Evolutionary conservation across 2,888 invertebrate genomes (phyloP).

Genomic region (Tyria jacobaeae): DNA sequence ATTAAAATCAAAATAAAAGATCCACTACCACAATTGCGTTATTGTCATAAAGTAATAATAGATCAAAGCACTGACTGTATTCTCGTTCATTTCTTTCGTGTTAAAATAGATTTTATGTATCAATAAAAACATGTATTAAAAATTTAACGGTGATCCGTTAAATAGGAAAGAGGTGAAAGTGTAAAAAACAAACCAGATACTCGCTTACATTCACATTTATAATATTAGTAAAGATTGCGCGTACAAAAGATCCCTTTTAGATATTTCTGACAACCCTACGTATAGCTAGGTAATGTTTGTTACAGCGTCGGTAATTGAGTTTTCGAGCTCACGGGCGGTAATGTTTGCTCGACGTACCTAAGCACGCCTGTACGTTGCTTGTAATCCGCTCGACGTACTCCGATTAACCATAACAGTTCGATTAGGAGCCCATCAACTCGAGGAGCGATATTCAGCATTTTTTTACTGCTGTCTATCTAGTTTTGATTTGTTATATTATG

Average conservation of each 20-base stretch:
- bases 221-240: neutral
- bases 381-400: constrained; percentile 36
- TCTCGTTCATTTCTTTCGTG: no score
- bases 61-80: neutral
- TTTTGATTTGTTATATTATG: constrained; percentile 3
- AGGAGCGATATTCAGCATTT: constrained; percentile 31
- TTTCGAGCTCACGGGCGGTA: constrained; percentile 57
- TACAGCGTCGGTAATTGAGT: constrained; percentile 64
- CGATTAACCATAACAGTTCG: constrained; percentile 49
- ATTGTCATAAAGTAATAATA: neutral
- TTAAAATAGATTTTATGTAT: neutral
- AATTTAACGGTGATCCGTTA: neutral
- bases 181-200: neutral
- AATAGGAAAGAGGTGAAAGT: neutral
- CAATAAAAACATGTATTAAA: neutral
- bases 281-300: constrained; percentile 48
- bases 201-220: neutral
- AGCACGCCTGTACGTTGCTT: constrained; percentile 47
- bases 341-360: constrained; percentile 55
- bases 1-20: neutral
- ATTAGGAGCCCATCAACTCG: constrained; percentile 35
- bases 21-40: neutral
- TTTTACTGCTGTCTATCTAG: constrained; percentile 11
- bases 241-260: constrained; percentile 17
- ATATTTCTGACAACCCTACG: constrained; percentile 38